Percentiles rank a stretch among this genome's conserved stretches.
phyloP scores from a whole-genome alignment of 2,113 vertebrate species.

The Scolopax mira region DNA sequence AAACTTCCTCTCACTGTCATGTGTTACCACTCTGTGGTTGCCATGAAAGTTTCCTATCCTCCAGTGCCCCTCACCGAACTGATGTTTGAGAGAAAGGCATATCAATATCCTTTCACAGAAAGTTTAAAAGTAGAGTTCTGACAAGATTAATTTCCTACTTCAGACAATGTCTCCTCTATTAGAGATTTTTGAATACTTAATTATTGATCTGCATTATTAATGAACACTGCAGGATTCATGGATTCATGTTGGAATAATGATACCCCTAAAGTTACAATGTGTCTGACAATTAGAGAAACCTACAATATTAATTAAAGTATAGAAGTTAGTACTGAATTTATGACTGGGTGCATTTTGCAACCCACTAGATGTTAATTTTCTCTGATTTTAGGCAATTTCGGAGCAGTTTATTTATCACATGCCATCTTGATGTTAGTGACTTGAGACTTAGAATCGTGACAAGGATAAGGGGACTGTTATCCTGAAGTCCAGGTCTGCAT shows the following conservation, averaged over 20 bases:
- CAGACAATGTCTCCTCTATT: not conserved
- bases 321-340: not conserved
- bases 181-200: slow-evolving; percentile 26
- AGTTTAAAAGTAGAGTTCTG: not conserved
- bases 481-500: not conserved
- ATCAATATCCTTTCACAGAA: not conserved
- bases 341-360: not conserved
- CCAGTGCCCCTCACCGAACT: not conserved
- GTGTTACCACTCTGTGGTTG: not conserved
- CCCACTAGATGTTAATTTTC: not conserved
- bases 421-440: not conserved
- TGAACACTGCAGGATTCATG: not conserved
- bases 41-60: not conserved
- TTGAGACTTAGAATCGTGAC: not conserved
- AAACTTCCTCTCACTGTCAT: not conserved
- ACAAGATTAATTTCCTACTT: slow-evolving; percentile 25
- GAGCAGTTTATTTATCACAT: not conserved
- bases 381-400: not conserved
- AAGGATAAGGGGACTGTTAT: not conserved
- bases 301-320: not conserved
- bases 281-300: not conserved
- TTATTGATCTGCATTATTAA: slow-evolving; percentile 36
- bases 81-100: not conserved
- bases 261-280: not conserved
- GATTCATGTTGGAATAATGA: not conserved